Conservation (phyloP, 2,797 vertebrate species). For the Halcyon chelicuti region DNA sequence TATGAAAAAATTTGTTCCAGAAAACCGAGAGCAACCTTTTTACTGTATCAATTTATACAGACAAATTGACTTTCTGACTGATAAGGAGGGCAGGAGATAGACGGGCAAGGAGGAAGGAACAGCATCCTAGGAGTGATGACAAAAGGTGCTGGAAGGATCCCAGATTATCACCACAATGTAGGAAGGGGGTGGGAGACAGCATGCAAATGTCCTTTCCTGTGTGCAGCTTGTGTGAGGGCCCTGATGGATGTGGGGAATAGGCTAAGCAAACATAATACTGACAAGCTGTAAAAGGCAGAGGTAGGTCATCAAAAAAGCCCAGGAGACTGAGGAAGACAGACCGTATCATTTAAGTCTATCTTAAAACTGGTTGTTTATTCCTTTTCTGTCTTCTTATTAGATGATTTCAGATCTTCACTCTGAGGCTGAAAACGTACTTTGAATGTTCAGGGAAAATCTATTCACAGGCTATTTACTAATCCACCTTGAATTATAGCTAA, state of each 20-base stretch:
- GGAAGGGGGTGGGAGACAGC: neutral
- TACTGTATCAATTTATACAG: neutral
- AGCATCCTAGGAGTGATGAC: neutral
- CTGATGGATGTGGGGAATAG: neutral
- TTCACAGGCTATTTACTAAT: neutral
- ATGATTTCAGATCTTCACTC: neutral
- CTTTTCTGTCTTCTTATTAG: neutral
- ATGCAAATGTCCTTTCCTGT: neutral
- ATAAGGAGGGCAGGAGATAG: neutral
- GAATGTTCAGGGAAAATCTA: neutral
- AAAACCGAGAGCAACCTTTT: neutral
- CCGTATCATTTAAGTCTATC: neutral
- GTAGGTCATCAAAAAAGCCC: neutral
- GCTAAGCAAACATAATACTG: neutral
- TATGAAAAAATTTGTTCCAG: neutral
- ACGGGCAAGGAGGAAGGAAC: neutral
- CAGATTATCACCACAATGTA: neutral
- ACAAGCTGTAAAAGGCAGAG: neutral
- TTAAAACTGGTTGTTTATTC: neutral
- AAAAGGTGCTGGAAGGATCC: constrained; percentile 4
- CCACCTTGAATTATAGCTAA: neutral
- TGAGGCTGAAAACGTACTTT: neutral
- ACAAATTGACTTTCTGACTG: neutral
- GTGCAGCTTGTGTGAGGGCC: neutral
- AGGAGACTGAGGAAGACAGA: neutral